Percentiles rank a stretch among this genome's conserved stretches.
Conservation (phyloP, 2,888 invertebrate genomes). For the Agonum fuliginosum region DNA sequence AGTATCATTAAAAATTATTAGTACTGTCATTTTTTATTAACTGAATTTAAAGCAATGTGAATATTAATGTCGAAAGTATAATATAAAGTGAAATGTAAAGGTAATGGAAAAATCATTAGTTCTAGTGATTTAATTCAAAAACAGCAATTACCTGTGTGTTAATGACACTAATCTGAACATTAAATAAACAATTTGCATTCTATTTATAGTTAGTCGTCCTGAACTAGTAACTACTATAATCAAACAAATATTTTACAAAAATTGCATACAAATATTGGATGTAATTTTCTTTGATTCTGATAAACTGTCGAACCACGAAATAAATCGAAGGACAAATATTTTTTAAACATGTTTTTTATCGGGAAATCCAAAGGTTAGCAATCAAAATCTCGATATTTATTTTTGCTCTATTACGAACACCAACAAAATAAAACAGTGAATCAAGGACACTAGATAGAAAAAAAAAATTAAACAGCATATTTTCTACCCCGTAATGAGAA, state of each 20-base stretch:
- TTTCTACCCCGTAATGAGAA: neutral
- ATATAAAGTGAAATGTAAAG: neutral
- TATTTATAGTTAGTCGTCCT: conserved; percentile 20
- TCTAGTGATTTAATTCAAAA: conserved; percentile 17
- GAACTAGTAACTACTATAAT: neutral
- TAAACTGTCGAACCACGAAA: conserved; percentile 23
- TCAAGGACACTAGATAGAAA: conserved; percentile 14
- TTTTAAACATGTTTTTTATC: conserved; percentile 44
- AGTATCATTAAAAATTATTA: too few relatives aligned
- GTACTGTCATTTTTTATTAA: too few relatives aligned
- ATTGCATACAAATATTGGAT: neutral
- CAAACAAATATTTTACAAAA: conserved; percentile 18
- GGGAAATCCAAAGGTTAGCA: conserved; percentile 39
- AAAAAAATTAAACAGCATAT: neutral
- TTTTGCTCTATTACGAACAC: conserved; percentile 4
- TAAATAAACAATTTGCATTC: conserved; percentile 35
- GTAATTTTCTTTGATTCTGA: conserved; percentile 20
- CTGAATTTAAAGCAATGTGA: too few relatives aligned
- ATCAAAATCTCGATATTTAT: conserved; percentile 38
- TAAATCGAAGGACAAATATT: conserved; percentile 40
- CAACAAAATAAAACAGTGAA: conserved; percentile 14
- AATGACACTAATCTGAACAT: conserved; percentile 28
- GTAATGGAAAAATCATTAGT: conserved; percentile 22
- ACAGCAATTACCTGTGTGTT: conserved; percentile 24
- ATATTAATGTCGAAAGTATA: too few relatives aligned